These are phyloP conservation scores for Phengaris alcon DNA, from an alignment of 2,888 invertebrate species.

Conservation along the genomic window DNA sequence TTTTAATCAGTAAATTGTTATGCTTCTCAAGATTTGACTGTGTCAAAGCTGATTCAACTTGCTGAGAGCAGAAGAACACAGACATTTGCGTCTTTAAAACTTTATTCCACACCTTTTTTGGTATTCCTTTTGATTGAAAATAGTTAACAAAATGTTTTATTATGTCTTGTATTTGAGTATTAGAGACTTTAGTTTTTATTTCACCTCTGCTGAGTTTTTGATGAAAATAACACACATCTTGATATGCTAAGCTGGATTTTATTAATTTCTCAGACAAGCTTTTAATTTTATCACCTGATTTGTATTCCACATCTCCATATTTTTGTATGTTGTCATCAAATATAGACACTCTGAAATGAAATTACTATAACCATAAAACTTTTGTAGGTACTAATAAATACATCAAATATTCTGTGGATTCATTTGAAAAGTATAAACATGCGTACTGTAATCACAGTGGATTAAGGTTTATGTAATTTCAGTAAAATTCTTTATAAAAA, in stretches of 20 bases:
- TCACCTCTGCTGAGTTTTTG: slow-evolving; percentile 46
- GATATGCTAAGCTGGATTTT: slow-evolving; percentile 47
- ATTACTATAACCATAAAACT: background rate
- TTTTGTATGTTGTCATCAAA: slow-evolving; percentile 62
- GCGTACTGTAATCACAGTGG: too few species aligned
- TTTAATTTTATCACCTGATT: slow-evolving; percentile 40
- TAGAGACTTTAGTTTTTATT: slow-evolving; percentile 49
- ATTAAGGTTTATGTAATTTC: background rate
- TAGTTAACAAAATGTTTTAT: slow-evolving; percentile 47
- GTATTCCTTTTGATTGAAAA: slow-evolving; percentile 37
- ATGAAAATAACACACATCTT: slow-evolving; percentile 50
- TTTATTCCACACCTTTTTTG: slow-evolving; percentile 40
- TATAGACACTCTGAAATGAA: slow-evolving; percentile 55
- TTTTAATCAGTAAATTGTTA: slow-evolving; percentile 37
- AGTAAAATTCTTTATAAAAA: background rate
- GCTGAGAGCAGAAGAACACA: slow-evolving; percentile 42
- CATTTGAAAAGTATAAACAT: too few species aligned
- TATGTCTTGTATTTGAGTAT: slow-evolving; percentile 42
- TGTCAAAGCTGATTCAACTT: slow-evolving; percentile 44
- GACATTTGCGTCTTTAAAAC: slow-evolving; percentile 48
- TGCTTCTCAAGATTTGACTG: slow-evolving; percentile 43
- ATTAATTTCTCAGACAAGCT: slow-evolving; percentile 46
- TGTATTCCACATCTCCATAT: slow-evolving; percentile 58
- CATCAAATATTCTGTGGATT: too few species aligned
- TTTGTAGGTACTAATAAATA: too few species aligned